Conservation (phyloP, 2,113 vertebrate species). For the Camelus dromedarius region DNA sequence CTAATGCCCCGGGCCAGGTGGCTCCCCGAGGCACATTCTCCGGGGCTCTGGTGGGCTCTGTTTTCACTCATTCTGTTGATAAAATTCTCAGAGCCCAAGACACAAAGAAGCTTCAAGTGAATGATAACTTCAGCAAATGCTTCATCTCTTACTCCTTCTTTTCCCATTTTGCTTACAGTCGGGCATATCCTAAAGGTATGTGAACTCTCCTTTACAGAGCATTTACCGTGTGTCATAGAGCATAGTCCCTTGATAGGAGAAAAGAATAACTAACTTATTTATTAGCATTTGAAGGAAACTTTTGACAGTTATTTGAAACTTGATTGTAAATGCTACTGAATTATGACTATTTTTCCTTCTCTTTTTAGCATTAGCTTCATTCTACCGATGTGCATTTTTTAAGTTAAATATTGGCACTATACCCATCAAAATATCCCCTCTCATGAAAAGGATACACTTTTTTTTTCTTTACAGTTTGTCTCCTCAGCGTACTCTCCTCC, state of each 20-base stretch:
- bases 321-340: slow-evolving; percentile 72
- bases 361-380: slow-evolving; percentile 34
- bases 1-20: not conserved
- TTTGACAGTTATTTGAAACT: slow-evolving; percentile 80
- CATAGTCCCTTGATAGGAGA: slow-evolving; percentile 75
- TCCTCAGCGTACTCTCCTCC: not conserved
- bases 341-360: slow-evolving; percentile 49
- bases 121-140: slow-evolving; percentile 69
- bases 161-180: slow-evolving; percentile 78
- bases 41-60: slow-evolving; percentile 39
- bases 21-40: slow-evolving; percentile 26
- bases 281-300: slow-evolving; percentile 82
- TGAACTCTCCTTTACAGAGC: slow-evolving; percentile 81
- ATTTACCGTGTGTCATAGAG: slow-evolving; percentile 79
- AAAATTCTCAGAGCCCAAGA: slow-evolving; percentile 70
- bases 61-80: slow-evolving; percentile 67
- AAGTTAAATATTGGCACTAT: not conserved
- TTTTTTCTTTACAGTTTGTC: not conserved
- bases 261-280: slow-evolving; percentile 82
- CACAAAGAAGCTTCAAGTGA: slow-evolving; percentile 73
- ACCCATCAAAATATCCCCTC: not conserved
- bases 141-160: slow-evolving; percentile 78
- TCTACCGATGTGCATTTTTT: not conserved
- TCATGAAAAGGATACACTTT: not conserved
- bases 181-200: slow-evolving; percentile 83